A percentile compares a stretch with the other conserved stretches of the same genome.
Evolutionary conservation across 2,888 invertebrate species (phyloP).

Genomic region (Meta bourneti): DNA sequence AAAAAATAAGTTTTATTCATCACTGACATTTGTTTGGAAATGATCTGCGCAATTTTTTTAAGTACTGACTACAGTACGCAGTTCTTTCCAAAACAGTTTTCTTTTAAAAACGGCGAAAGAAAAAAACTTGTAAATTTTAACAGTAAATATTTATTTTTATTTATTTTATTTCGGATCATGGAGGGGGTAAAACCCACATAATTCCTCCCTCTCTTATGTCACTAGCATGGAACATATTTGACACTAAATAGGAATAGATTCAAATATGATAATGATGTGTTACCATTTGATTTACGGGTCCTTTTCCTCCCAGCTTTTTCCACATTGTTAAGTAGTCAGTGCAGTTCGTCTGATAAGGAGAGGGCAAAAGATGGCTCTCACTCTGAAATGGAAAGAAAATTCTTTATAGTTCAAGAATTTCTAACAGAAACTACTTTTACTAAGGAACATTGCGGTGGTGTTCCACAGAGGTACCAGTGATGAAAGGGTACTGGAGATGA

Average conservation of each 20-base stretch:
- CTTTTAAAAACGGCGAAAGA: neutral
- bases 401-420: neutral
- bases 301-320: constrained; percentile 9
- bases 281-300: constrained; percentile 41
- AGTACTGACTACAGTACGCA: too few species aligned
- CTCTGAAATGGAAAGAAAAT: constrained; percentile 12
- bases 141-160: neutral
- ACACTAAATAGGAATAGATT: too few species aligned
- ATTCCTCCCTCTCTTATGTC: too few species aligned
- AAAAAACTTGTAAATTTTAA: neutral
- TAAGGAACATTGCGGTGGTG: too few species aligned
- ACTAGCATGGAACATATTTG: too few species aligned
- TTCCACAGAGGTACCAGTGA: too few species aligned
- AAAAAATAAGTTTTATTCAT: too few species aligned
- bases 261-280: neutral
- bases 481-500: too few species aligned
- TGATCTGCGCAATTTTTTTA: too few species aligned
- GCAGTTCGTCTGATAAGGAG: constrained; percentile 47
- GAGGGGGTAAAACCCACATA: neutral
- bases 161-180: neutral
- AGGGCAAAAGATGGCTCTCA: constrained; percentile 36
- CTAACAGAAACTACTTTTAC: neutral
- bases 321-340: constrained; percentile 28
- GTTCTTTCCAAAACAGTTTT: neutral
- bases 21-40: too few species aligned